Evolutionary conservation across 2,797 vertebrate genomes (phyloP).

Genomic region (Remorina albescens): DNA sequence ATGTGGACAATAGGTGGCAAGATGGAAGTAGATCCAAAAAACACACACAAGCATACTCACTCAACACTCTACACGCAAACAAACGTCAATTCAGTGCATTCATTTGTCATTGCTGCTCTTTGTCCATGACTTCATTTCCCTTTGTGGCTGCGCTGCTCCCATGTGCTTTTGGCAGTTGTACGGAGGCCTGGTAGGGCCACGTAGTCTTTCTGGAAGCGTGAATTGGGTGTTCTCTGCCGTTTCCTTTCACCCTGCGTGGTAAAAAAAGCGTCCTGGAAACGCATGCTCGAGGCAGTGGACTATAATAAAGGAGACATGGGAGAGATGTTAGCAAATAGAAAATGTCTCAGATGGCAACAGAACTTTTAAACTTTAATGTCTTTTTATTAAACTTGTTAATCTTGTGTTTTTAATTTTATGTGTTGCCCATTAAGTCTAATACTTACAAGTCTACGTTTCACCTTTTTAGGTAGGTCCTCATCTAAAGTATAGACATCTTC

Average conservation of each 20-base stretch:
- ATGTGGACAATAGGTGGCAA: constrained; percentile 31
- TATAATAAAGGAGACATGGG: constrained; percentile 58
- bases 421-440: constrained; percentile 60
- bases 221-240: constrained; percentile 92
- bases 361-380: neutral
- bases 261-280: constrained; percentile 95
- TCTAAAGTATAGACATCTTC: constrained; percentile 96
- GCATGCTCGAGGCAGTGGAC: constrained; percentile 97
- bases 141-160: constrained; percentile 89
- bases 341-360: neutral
- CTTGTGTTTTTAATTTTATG: constrained; percentile 18
- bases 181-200: constrained; percentile 92
- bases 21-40: constrained; percentile 54
- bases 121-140: constrained; percentile 78
- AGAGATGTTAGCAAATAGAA: constrained; percentile 38
- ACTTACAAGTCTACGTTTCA: constrained; percentile 97
- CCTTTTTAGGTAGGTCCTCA: constrained; percentile 97
- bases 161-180: constrained; percentile 89
- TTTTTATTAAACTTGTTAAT: neutral
- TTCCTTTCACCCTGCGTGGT: constrained; percentile 92
- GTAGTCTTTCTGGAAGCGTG: constrained; percentile 94
- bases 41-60: constrained; percentile 21
- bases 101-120: constrained; percentile 55
- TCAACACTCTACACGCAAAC: too few species aligned
- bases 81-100: constrained; percentile 73